Evolutionary conservation across 2,113 vertebrate species (phyloP).

Genomic region (Chinchilla lanigera): DNA sequence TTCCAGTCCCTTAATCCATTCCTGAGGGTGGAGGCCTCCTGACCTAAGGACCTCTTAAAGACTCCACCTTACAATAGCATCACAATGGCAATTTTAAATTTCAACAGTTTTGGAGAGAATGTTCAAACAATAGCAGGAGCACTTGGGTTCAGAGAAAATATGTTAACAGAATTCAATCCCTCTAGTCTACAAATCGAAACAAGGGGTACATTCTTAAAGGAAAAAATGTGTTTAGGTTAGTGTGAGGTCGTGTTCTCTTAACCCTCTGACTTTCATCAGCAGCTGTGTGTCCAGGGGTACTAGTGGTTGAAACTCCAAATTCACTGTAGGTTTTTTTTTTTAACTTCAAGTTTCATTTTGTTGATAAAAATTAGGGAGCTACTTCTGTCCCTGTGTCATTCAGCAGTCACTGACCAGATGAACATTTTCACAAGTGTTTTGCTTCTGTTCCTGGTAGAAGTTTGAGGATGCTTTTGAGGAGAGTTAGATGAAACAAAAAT

Average conservation of each 20-base stretch:
- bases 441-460: background rate
- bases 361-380: conserved; percentile 61
- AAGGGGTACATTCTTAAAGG: background rate
- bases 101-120: background rate
- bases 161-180: background rate
- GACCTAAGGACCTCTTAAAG: background rate
- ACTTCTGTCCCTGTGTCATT: conserved; percentile 50
- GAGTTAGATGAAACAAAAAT: background rate
- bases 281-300: conserved; percentile 53
- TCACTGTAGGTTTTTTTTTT: conserved; percentile 64
- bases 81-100: background rate
- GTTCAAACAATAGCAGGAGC: background rate
- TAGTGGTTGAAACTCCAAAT: conserved; percentile 72
- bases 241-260: rapidly evolving
- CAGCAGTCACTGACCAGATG: conserved; percentile 52
- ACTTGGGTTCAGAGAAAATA: background rate
- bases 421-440: conserved; percentile 48
- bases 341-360: conserved; percentile 73
- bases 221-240: background rate
- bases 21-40: background rate
- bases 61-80: background rate
- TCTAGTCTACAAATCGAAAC: background rate
- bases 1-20: background rate
- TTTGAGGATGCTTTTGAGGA: conserved; percentile 70
- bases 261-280: conserved; percentile 62